Percentiles rank a stretch among this genome's conserved stretches.
phyloP scores from a whole-genome alignment of 2,888 invertebrate species.

The Petrolisthes manimaculis region DNA sequence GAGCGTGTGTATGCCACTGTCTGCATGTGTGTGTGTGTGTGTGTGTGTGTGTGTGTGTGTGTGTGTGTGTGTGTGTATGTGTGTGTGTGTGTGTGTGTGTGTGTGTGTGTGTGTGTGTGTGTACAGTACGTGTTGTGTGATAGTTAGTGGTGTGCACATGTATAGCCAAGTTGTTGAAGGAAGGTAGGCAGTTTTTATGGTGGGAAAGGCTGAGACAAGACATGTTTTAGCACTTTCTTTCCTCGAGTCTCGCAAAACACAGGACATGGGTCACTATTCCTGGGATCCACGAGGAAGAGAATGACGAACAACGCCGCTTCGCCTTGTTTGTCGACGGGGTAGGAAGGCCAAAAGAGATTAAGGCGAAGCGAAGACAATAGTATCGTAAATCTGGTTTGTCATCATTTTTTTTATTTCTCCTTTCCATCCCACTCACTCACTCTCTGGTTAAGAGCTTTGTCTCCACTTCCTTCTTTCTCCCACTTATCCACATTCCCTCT shows the following conservation, averaged over 20 bases:
- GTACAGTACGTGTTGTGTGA: background rate
- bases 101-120: constrained; percentile 20
- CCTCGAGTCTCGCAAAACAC: no score
- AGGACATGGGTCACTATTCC: background rate
- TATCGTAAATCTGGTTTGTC: no score
- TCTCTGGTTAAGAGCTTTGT: no score
- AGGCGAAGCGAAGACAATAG: background rate
- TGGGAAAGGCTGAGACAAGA: no score
- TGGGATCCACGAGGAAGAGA: background rate
- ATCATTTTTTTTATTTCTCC: no score
- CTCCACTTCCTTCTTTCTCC: no score
- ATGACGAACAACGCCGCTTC: background rate
- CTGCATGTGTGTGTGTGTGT: constrained; percentile 21
- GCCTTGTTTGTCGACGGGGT: background rate
- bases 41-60: constrained; percentile 25
- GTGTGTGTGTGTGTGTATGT: constrained; percentile 26
- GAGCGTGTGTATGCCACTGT: constrained; percentile 8
- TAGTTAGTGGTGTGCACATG: background rate
- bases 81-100: constrained; percentile 4
- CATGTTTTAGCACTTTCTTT: no score
- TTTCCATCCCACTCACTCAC: no score
- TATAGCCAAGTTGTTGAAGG: no score
- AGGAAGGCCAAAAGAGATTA: background rate
- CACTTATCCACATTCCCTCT: no score
- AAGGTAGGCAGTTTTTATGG: no score